A percentile compares a stretch with the other conserved stretches of the same genome.
These are phyloP conservation scores for Ceratosolen solmsi DNA, from an alignment of 1,140 invertebrate species.

Conservation along the genomic window DNA sequence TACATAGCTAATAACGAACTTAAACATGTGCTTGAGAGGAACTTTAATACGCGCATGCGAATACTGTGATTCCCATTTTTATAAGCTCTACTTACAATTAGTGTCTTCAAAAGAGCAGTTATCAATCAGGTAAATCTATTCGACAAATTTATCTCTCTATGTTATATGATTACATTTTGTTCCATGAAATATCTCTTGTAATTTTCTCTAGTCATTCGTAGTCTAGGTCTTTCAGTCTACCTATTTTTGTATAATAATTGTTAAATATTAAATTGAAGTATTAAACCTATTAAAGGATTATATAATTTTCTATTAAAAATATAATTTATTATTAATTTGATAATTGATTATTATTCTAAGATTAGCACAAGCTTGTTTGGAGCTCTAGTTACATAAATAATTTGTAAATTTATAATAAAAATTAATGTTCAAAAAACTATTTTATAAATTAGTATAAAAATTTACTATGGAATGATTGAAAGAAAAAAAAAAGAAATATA, in stretches of 20 bases:
- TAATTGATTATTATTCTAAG: neutral
- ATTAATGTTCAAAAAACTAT: neutral
- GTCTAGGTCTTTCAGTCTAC: neutral
- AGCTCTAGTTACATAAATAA: neutral
- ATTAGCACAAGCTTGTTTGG: neutral
- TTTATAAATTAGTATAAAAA: neutral
- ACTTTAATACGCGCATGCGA: conserved; percentile 35
- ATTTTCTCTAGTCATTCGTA: neutral
- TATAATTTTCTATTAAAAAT: neutral
- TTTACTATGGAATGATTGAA: conserved; percentile 1
- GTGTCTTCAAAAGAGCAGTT: conserved; percentile 22
- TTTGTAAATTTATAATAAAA: conserved; percentile 15
- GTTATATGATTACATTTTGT: neutral
- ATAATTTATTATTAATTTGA: neutral
- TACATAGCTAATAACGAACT: neutral
- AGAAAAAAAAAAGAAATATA: neutral
- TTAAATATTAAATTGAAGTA: neutral
- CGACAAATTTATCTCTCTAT: too few relatives aligned
- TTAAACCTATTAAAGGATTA: neutral
- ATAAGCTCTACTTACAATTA: conserved; percentile 32
- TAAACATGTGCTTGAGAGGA: conserved; percentile 7
- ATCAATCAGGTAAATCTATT: conserved; percentile 8
- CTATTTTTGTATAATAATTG: neutral
- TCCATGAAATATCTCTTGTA: neutral
- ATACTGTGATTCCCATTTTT: conserved; percentile 50